phyloP scores from a whole-genome alignment of 2,888 invertebrate genomes.

The Apoda limacodes region DNA sequence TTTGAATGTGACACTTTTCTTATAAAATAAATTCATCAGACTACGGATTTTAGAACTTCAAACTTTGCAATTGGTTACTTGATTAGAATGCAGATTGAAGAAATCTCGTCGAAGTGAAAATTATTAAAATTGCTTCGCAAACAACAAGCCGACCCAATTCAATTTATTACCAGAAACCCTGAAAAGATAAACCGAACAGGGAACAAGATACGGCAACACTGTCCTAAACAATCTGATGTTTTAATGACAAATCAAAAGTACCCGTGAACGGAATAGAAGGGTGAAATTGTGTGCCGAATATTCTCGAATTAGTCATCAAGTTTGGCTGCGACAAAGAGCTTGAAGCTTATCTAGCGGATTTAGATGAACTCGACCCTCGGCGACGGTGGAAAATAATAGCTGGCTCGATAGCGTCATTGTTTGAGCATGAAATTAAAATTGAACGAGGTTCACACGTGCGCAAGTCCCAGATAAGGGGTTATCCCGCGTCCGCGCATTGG shows the following conservation, averaged over 20 bases:
- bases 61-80: constrained; percentile 30
- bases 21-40: too few relatives aligned
- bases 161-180: constrained; percentile 43
- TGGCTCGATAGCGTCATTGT: constrained; percentile 66
- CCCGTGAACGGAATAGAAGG: constrained; percentile 24
- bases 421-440: constrained; percentile 71
- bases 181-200: constrained; percentile 30
- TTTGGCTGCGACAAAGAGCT: constrained; percentile 56
- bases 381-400: constrained; percentile 66
- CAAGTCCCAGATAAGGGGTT: constrained; percentile 61
- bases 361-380: constrained; percentile 65
- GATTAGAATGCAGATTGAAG: constrained; percentile 39
- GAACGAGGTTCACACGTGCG: constrained; percentile 69
- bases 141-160: constrained; percentile 26
- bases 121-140: constrained; percentile 34
- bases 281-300: constrained; percentile 20
- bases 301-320: constrained; percentile 57
- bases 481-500: constrained; percentile 43
- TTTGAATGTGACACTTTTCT: too few relatives aligned
- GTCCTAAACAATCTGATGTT: constrained; percentile 41
- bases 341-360: constrained; percentile 61
- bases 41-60: too few relatives aligned
- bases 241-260: constrained; percentile 48
- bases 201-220: constrained; percentile 33
- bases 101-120: constrained; percentile 33